Percentiles rank a stretch among this genome's conserved stretches.
Conservation (phyloP, 2,888 invertebrate species). For the Microctonus brassicae region DNA sequence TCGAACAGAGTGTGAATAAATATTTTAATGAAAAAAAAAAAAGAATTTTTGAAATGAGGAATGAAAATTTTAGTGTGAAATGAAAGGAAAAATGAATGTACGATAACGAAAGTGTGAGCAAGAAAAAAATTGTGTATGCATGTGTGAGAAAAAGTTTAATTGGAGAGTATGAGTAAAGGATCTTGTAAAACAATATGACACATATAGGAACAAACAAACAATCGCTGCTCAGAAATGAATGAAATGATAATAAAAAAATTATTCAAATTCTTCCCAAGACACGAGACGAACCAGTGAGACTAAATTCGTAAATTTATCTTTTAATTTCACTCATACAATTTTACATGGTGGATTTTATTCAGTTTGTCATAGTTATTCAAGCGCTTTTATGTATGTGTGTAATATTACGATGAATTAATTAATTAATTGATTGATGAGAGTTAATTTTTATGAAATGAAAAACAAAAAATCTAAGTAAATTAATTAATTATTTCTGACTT, state of each 20-base stretch:
- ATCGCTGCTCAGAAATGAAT: conserved; percentile 64
- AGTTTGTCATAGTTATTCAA: neutral
- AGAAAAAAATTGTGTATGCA: too few species aligned
- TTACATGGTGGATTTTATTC: neutral
- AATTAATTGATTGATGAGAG: too few species aligned
- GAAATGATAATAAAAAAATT: conserved; percentile 57
- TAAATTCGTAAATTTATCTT: too few species aligned
- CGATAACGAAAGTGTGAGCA: conserved; percentile 23
- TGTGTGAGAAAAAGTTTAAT: too few species aligned
- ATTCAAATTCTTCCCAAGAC: conserved; percentile 56
- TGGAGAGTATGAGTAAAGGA: conserved; percentile 25
- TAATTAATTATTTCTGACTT: too few species aligned
- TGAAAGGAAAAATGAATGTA: conserved; percentile 27
- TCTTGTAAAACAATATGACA: conserved; percentile 32
- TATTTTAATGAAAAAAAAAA: conserved; percentile 61
- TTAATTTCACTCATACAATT: too few species aligned
- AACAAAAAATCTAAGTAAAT: too few species aligned
- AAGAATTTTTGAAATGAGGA: conserved; percentile 55
- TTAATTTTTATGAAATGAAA: too few species aligned
- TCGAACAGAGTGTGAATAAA: conserved; percentile 63
- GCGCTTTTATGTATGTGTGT: neutral
- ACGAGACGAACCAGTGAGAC: too few species aligned
- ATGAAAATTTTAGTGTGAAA: conserved; percentile 45
- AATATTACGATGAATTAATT: too few species aligned
- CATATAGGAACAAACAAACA: conserved; percentile 32